Evolutionary conservation across 2,888 invertebrate species (phyloP).

Genomic region (Octonoba sinensis): DNA sequence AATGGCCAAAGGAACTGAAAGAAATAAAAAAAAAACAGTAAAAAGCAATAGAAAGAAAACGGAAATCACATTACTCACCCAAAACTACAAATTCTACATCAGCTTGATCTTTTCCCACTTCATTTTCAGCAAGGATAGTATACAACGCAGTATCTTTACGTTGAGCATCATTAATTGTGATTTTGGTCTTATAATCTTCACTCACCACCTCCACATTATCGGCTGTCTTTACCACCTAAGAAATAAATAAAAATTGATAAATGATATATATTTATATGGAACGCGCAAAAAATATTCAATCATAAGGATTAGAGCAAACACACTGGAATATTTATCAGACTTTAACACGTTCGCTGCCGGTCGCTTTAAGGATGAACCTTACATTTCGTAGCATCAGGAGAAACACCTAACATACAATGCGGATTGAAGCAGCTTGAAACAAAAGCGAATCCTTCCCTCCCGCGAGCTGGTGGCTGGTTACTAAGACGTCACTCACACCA

Average conservation of each 20-base stretch:
- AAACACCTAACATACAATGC: too few relatives aligned
- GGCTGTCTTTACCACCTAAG: constrained; percentile 75
- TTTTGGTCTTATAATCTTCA: constrained; percentile 89
- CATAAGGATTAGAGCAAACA: too few relatives aligned
- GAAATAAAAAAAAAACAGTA: too few relatives aligned
- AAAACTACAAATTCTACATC: constrained; percentile 94
- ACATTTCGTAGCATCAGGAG: too few relatives aligned
- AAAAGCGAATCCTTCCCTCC: too few relatives aligned
- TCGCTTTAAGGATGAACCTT: too few relatives aligned
- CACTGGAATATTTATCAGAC: not conserved
- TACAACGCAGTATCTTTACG: constrained; percentile 91
- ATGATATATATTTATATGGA: not conserved
- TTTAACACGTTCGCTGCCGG: too few relatives aligned
- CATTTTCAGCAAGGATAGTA: constrained; percentile 89
- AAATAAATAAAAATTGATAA: not conserved
- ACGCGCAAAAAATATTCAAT: not conserved
- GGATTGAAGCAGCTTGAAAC: too few relatives aligned
- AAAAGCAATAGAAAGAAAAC: too few relatives aligned
- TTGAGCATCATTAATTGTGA: constrained; percentile 82
- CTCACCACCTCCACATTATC: constrained; percentile 83
- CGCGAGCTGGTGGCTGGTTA: too few relatives aligned
- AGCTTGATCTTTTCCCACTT: constrained; percentile 91
- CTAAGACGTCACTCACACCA: too few relatives aligned
- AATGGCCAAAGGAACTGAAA: too few relatives aligned
- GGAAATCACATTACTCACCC: constrained; percentile 19